Percentiles rank a stretch among this genome's conserved stretches.
These are phyloP conservation scores for Steromphala cineraria DNA, from an alignment of 2,888 invertebrate genomes.

Conservation along the genomic window DNA sequence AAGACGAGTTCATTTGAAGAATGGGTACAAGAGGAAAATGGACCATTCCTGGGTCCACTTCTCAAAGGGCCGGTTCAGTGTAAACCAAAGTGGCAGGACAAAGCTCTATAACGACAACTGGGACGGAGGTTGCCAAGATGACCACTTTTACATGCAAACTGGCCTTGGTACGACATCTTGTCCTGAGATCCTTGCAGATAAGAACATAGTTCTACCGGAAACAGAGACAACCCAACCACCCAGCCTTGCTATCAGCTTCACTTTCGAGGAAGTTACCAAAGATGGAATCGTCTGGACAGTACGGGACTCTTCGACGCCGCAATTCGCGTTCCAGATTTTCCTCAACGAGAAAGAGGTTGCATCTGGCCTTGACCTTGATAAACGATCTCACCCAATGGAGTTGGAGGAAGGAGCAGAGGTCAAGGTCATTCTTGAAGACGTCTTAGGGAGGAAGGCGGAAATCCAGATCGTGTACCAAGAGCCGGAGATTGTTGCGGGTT, in stretches of 20 bases:
- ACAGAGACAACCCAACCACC: conserved; percentile 22
- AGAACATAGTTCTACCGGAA: conserved; percentile 18
- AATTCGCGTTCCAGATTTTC: conserved; percentile 42
- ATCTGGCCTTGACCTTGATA: conserved; percentile 4
- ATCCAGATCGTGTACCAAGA: too few relatives aligned
- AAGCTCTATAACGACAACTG: conserved; percentile 42
- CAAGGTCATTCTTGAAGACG: conserved; percentile 2
- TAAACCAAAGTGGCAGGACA: conserved; percentile 40
- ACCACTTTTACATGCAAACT: conserved; percentile 38
- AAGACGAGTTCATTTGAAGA: conserved; percentile 41
- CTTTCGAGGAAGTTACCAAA: conserved; percentile 31
- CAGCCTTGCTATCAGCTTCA: conserved; percentile 36
- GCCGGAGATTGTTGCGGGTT: too few relatives aligned
- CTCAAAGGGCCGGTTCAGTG: conserved; percentile 41
- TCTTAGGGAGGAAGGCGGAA: background rate
- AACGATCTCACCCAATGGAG: background rate
- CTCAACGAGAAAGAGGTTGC: conserved; percentile 27
- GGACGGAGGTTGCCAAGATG: conserved; percentile 37
- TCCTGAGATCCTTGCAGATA: conserved; percentile 28
- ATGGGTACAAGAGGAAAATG: conserved; percentile 44
- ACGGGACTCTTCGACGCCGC: conserved; percentile 43
- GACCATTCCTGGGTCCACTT: conserved; percentile 48
- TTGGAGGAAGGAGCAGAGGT: background rate
- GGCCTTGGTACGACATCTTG: conserved; percentile 53
- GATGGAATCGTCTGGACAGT: conserved; percentile 41